Percentiles rank a stretch among this genome's conserved stretches.
Conservation (phyloP, 2,888 invertebrate species). For the Candidula unifasciata region DNA sequence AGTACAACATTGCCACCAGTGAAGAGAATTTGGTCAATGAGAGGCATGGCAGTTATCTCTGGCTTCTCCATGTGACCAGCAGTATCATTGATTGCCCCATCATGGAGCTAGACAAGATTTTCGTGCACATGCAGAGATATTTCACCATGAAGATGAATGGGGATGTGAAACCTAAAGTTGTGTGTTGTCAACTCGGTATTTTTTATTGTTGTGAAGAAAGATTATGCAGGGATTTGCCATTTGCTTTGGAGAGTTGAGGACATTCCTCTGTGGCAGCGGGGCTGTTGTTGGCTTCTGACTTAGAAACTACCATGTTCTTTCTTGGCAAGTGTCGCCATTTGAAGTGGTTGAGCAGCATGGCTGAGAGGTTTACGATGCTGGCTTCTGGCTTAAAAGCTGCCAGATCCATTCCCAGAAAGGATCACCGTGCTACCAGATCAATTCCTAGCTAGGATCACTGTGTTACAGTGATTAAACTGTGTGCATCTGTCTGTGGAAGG, state of each 20-base stretch:
- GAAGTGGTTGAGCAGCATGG: too few species aligned
- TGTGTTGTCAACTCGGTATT: not conserved
- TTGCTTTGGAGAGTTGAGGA: not conserved
- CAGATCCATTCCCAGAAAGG: too few species aligned
- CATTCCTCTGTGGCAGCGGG: not conserved
- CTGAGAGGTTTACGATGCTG: too few species aligned
- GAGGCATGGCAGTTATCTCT: conserved; percentile 36
- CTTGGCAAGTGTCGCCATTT: too few species aligned
- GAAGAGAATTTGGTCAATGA: not conserved
- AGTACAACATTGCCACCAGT: not conserved
- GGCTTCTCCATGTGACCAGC: conserved; percentile 37
- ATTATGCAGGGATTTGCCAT: not conserved
- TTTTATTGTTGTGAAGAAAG: not conserved
- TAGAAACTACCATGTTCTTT: too few species aligned
- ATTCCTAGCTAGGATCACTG: too few species aligned
- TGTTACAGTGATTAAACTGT: too few species aligned
- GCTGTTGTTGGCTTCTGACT: too few species aligned
- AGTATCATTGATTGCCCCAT: conserved; percentile 1
- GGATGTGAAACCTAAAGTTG: not conserved
- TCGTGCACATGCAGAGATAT: conserved; percentile 10
- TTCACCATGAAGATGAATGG: not conserved
- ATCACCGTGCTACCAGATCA: too few species aligned
- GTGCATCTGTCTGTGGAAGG: too few species aligned
- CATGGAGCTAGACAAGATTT: conserved; percentile 17
- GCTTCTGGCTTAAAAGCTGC: too few species aligned